Conservation (phyloP, 2,797 vertebrate genomes). For the Argyrosomus regius region DNA sequence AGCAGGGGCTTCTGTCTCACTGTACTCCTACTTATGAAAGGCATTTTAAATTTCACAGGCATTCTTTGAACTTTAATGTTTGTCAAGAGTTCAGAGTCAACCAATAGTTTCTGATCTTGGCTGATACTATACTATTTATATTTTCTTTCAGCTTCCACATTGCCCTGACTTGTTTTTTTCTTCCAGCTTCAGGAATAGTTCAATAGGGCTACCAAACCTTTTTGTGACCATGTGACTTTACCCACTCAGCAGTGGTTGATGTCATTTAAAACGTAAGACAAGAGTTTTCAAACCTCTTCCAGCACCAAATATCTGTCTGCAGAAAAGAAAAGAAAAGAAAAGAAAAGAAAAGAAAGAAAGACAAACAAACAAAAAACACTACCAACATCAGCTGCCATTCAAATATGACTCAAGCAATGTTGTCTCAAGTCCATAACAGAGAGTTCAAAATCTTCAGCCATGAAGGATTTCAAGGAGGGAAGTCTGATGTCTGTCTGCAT, state of each 20-base stretch:
- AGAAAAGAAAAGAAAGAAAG: background rate
- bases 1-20: background rate
- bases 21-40: background rate
- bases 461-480: slow-evolving; percentile 45
- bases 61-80: slow-evolving; percentile 8
- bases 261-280: background rate
- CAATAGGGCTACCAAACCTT: background rate
- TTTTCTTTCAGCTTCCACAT: background rate
- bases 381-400: slow-evolving; percentile 1
- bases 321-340: slow-evolving; percentile 8
- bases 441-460: slow-evolving; percentile 24
- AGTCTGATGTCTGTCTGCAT: slow-evolving; percentile 45
- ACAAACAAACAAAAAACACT: background rate
- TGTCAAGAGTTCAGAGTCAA: background rate
- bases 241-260: background rate
- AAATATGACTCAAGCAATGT: slow-evolving; percentile 1
- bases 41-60: background rate
- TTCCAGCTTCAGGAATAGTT: background rate
- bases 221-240: background rate
- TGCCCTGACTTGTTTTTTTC: background rate
- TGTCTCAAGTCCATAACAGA: slow-evolving; percentile 27
- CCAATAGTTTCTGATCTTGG: background rate
- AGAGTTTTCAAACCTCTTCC: slow-evolving; percentile 2
- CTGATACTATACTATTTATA: background rate
- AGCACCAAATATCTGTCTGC: background rate